Conservation (phyloP, 2,888 invertebrate genomes). For the Frankliniella intonsa region DNA sequence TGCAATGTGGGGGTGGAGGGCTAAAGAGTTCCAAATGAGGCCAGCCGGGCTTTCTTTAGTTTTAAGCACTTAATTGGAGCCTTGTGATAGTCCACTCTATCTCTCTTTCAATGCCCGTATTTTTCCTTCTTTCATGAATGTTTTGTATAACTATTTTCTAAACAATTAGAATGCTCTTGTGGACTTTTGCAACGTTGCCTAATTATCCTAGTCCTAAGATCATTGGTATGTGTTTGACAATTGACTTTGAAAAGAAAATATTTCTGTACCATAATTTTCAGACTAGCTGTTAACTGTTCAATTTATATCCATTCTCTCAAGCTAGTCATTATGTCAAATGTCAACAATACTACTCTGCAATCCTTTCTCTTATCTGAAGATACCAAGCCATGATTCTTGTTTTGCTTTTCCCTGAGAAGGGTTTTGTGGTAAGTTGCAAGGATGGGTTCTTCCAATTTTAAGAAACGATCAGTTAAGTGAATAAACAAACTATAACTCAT, state of each 20-base stretch:
- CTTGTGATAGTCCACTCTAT: conserved; percentile 10
- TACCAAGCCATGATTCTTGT: conserved; percentile 28
- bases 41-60: conserved; percentile 13
- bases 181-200: conserved; percentile 24
- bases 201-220: conserved; percentile 17
- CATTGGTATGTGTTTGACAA: conserved; percentile 9
- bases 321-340: background rate
- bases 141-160: background rate
- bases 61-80: conserved; percentile 2
- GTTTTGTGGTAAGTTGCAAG: conserved; percentile 16
- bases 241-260: background rate
- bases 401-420: conserved; percentile 20
- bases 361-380: conserved; percentile 31
- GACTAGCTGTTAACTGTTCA: no score
- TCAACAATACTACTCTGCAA: background rate
- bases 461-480: no score
- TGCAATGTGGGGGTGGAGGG: conserved; percentile 1
- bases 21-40: conserved; percentile 15
- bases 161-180: background rate
- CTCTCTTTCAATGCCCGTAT: background rate
- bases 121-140: background rate
- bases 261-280: no score
- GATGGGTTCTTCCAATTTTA: background rate
- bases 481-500: background rate
- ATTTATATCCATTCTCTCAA: no score